These are phyloP conservation scores for Onychomys arenicola DNA, from an alignment of 2,797 vertebrate genomes.

Conservation along the genomic window DNA sequence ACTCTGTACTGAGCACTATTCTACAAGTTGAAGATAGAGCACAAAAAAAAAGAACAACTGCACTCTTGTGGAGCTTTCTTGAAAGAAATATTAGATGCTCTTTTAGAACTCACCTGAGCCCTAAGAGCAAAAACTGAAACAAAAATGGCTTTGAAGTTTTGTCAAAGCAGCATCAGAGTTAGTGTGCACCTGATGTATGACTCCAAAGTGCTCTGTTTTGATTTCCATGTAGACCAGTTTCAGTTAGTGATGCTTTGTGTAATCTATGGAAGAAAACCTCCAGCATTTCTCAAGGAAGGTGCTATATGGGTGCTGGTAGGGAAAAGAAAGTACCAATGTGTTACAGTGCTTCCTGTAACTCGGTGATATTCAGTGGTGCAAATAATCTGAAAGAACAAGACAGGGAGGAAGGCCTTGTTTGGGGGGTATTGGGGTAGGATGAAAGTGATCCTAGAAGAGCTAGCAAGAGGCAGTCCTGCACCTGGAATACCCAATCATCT, in stretches of 20 bases:
- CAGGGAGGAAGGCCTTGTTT: neutral
- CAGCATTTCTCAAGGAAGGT: neutral
- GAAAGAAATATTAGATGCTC: neutral
- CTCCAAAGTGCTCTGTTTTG: neutral
- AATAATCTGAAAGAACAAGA: neutral
- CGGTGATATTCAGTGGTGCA: neutral
- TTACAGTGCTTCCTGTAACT: neutral
- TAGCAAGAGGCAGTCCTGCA: neutral
- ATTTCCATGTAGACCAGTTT: neutral
- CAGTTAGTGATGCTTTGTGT: neutral
- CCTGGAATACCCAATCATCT: neutral
- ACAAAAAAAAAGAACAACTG: neutral
- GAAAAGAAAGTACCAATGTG: neutral
- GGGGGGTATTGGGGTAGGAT: neutral
- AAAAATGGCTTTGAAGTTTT: neutral
- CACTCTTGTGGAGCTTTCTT: neutral
- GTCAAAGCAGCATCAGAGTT: neutral
- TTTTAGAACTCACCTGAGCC: neutral
- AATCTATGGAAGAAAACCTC: neutral
- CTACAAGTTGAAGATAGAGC: neutral
- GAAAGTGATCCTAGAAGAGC: neutral
- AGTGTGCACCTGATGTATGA: too few species aligned
- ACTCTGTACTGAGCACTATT: neutral
- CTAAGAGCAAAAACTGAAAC: neutral
- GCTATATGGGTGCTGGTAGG: neutral